Base-by-base conservation (phyloP, 2,888 invertebrate species). In the Drosophila aldrichi region DNA sequence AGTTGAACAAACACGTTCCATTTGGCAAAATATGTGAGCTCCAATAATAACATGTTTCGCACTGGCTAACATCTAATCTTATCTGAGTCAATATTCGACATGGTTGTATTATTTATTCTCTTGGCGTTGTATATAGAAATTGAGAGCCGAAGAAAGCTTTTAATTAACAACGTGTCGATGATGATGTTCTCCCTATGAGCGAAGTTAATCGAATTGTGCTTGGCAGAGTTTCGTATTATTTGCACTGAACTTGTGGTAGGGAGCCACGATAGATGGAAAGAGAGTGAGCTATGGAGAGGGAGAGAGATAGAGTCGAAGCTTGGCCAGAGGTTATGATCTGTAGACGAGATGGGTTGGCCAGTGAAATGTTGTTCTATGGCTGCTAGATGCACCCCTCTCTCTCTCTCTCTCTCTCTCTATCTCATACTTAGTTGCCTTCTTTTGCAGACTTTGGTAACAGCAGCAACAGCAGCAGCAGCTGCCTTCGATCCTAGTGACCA, bases 51-150 rank as follows among this genome's bases (percentile, higher is more conserved):
- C 40, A 49, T 18, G 48, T 12, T 41, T 49, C 40, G 32, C 3
- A 43, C n/a, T 8, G 22, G 34, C 54, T 54, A 29, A 14, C 46
- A 44, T 34, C 56, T 74, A 64, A 74, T 74, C 74, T 74, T 51
- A 74, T 74, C 74, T 48, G 36, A 20, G 56, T 5, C 20, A 25
- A 49, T 49, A 49, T 32, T 49, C 32, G 48, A n/a, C 6, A 6
- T 29, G 3, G 29, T 49, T 18, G 8, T 57, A 22, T 44, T 34
- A 34, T 4, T 10, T 12, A 34, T 4, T 10, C 7, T n/a, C 7
- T 34, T 44, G 18, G 0, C 6, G 34, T 4, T 12, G n/a, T 29
- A 29, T 29, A 29, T 40, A 29, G 8, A 29, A 29, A 40, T 52
- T 20, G 32, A 56, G 22, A 56, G 58, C 9, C n/a, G 22, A 52